A percentile compares a stretch with the other conserved stretches of the same genome.
phyloP scores from a whole-genome alignment of 2,113 vertebrate genomes.

The Gasterosteus nipponicus region DNA sequence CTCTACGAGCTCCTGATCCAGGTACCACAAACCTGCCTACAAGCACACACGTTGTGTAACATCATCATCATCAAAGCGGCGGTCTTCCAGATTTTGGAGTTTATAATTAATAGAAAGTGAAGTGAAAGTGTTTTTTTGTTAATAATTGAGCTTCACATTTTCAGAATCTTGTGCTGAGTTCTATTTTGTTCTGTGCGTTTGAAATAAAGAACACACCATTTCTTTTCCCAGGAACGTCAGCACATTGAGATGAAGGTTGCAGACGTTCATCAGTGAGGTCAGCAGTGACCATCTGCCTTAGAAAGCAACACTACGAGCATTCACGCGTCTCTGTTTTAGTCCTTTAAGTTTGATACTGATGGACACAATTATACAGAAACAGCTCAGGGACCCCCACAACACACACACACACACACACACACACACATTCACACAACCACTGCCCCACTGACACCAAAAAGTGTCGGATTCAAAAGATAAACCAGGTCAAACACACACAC shows the following conservation, averaged over 20 bases:
- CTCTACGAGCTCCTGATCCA: neutral
- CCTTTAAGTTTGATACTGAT: neutral
- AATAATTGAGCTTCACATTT: neutral
- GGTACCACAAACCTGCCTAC: neutral
- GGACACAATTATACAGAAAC: neutral
- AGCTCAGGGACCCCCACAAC: constrained; percentile 23
- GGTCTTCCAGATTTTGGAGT: neutral
- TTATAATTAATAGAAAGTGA: neutral
- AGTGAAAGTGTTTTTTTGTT: neutral
- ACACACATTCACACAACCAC: constrained; percentile 45
- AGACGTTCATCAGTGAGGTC: too few relatives aligned
- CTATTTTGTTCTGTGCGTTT: neutral
- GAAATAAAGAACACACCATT: neutral
- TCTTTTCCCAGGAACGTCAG: too few relatives aligned
- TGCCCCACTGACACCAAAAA: constrained; percentile 25
- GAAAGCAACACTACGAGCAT: neutral
- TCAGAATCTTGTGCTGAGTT: neutral
- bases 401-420: constrained; percentile 40
- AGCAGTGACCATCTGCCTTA: too few relatives aligned
- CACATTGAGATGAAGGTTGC: neutral
- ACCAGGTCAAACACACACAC: neutral
- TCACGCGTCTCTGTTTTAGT: neutral
- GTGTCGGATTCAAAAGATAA: neutral
- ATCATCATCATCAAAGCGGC: too few relatives aligned
- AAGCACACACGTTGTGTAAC: too few relatives aligned